Conservation (phyloP, 2,797 vertebrate species). For the Spheniscus humboldti region DNA sequence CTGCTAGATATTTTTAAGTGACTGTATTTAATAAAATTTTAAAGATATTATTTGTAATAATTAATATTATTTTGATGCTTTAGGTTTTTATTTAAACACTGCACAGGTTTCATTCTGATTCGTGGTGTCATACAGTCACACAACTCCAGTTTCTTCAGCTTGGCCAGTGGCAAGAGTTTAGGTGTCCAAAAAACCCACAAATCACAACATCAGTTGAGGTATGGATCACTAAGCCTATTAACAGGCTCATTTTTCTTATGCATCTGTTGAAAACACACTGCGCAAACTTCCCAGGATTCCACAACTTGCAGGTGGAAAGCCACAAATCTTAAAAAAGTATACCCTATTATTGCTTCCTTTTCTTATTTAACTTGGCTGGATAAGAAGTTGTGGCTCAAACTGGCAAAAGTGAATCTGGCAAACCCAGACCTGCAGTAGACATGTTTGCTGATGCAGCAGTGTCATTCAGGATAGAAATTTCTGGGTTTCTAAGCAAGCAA, state of each 20-base stretch:
- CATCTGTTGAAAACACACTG: neutral
- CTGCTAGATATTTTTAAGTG: neutral
- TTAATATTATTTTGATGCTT: neutral
- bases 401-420: neutral
- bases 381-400: neutral
- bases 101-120: neutral
- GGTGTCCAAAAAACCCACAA: neutral
- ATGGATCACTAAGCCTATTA: neutral
- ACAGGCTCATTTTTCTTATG: neutral
- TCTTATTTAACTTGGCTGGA: slow-evolving; percentile 47
- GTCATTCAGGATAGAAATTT: neutral
- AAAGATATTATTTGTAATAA: neutral
- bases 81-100: neutral
- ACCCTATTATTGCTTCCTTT: slow-evolving; percentile 19
- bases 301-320: neutral
- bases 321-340: neutral
- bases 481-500: neutral
- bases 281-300: neutral
- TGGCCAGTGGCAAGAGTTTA: neutral
- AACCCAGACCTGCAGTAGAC: rapidly evolving
- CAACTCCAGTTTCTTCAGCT: neutral
- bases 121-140: neutral
- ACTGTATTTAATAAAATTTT: neutral
- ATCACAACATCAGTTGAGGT: neutral
- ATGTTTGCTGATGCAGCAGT: neutral